These are phyloP conservation scores for Zapornia atra DNA, from an alignment of 2,113 vertebrate genomes.

Conservation along the genomic window DNA sequence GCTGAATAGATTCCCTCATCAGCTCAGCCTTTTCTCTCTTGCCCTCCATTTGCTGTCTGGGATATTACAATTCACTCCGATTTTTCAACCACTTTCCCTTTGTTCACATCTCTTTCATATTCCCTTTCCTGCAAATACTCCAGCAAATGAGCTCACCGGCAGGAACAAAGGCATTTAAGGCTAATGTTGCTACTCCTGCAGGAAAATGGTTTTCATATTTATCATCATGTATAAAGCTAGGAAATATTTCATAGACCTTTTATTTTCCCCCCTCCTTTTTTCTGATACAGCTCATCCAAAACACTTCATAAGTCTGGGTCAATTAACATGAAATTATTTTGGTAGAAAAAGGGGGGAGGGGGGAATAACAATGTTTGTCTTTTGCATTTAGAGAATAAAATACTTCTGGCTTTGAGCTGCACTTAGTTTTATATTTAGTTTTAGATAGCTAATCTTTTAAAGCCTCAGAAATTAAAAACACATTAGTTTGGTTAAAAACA, in stretches of 20 bases:
- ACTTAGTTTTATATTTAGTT: not conserved
- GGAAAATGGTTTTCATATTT: constrained; percentile 9
- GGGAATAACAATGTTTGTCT: not conserved
- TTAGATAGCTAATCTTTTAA: not conserved
- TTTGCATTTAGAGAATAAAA: not conserved
- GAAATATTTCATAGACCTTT: not conserved
- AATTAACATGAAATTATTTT: not conserved
- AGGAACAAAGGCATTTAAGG: constrained; percentile 45
- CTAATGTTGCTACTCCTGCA: not conserved
- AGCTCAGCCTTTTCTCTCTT: constrained; percentile 2
- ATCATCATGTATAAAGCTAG: not conserved
- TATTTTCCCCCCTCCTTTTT: no score
- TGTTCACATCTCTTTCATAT: constrained; percentile 57
- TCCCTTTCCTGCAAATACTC: constrained; percentile 30
- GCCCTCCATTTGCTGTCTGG: not conserved
- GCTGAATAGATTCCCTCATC: not conserved
- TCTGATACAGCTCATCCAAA: not conserved
- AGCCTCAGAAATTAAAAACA: not conserved
- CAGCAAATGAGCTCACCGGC: constrained; percentile 12
- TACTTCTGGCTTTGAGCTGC: not conserved
- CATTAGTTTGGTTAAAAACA: not conserved
- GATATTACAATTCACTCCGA: constrained; percentile 26
- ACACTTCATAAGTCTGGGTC: not conserved
- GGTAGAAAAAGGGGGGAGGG: not conserved
- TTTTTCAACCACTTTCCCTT: constrained; percentile 53